A percentile compares a stretch with the other conserved stretches of the same genome.
These are phyloP conservation scores for Columba guinea DNA, from an alignment of 2,797 vertebrate species.

Conservation along the genomic window DNA sequence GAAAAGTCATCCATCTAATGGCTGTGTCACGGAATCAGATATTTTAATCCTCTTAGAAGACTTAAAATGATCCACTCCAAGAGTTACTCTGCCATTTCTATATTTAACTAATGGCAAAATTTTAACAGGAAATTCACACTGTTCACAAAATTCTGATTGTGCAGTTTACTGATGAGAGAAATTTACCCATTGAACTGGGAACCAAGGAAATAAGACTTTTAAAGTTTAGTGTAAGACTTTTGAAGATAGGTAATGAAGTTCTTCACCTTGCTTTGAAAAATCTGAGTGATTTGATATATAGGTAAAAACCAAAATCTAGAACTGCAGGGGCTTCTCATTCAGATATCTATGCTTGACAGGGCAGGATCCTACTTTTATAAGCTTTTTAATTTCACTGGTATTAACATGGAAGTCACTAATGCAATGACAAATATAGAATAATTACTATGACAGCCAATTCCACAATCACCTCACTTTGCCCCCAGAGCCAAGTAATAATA, in stretches of 20 bases:
- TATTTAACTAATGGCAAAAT: constrained; percentile 26
- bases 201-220: neutral
- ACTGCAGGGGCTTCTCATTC: neutral
- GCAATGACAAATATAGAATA: neutral
- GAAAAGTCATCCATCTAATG: constrained; percentile 8
- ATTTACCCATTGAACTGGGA: neutral
- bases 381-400: neutral
- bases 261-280: neutral
- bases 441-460: neutral
- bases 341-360: neutral
- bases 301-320: neutral
- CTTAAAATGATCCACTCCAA: constrained; percentile 43
- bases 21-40: constrained; percentile 32
- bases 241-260: neutral
- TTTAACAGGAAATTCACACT: neutral
- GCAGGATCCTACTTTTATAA: neutral
- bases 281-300: neutral
- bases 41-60: constrained; percentile 64
- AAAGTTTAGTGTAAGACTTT: neutral
- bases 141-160: neutral
- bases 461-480: neutral
- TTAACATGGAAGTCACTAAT: neutral
- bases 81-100: constrained; percentile 29
- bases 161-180: neutral
- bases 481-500: neutral